These are phyloP conservation scores for Pimephales promelas DNA, from an alignment of 2,113 vertebrate genomes.

Conservation along the genomic window DNA sequence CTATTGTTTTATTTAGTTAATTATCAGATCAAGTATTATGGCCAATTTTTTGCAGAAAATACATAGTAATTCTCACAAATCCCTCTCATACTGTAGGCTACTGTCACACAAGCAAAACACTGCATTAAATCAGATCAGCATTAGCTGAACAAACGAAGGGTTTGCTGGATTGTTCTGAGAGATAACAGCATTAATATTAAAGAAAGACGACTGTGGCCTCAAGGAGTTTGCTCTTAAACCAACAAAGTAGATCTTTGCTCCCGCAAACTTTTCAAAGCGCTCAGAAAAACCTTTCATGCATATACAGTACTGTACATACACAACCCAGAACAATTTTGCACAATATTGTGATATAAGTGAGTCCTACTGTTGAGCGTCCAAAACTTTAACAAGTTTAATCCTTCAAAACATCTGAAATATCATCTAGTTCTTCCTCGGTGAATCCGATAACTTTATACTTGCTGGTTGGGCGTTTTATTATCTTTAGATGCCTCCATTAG, in stretches of 20 bases:
- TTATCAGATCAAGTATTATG: not conserved
- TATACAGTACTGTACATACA: not conserved
- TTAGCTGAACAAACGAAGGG: not conserved
- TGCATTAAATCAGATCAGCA: not conserved
- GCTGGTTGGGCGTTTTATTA: not conserved
- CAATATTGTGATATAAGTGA: not conserved
- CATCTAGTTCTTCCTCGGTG: not conserved
- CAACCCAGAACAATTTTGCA: not conserved
- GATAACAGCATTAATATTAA: slow-evolving; percentile 1
- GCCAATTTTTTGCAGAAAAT: not conserved
- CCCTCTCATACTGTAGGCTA: not conserved
- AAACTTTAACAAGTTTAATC: not conserved
- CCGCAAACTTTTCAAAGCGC: not conserved
- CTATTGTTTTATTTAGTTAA: not conserved
- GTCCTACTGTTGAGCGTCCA: not conserved
- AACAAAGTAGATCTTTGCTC: not conserved
- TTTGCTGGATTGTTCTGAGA: slow-evolving; percentile 14
- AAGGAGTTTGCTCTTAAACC: not conserved
- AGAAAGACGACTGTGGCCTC: not conserved
- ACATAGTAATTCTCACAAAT: not conserved
- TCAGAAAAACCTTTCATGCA: not conserved
- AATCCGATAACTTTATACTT: not conserved
- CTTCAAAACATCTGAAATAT: not conserved
- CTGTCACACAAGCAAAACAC: not conserved
- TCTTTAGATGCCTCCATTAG: not conserved